phyloP scores from a whole-genome alignment of 2,113 vertebrate species.

The Cyprinus carpio region DNA sequence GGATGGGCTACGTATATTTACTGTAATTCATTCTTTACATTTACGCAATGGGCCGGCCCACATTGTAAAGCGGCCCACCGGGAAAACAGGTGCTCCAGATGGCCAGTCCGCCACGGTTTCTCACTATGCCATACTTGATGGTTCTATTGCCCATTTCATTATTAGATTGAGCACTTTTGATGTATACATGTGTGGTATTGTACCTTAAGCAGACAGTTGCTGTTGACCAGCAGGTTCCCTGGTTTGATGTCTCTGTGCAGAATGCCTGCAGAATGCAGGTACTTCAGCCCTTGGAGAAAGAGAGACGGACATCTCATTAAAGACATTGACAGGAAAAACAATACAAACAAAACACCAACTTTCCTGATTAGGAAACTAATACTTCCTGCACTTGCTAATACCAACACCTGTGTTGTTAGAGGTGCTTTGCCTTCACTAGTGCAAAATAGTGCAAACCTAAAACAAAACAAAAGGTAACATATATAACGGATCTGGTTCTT shows the following conservation, averaged over 20 bases:
- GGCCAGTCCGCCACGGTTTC: too few relatives aligned
- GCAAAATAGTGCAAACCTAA: neutral
- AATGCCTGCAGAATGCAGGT: constrained; percentile 81
- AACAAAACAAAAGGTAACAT: neutral
- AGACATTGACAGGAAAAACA: neutral
- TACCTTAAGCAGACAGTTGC: constrained; percentile 85
- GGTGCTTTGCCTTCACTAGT: neutral
- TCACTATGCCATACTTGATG: neutral
- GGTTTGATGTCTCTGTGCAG: constrained; percentile 85
- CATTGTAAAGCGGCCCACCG: too few relatives aligned
- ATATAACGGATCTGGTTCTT: too few relatives aligned
- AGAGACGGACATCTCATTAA: neutral
- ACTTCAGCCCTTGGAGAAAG: constrained; percentile 75
- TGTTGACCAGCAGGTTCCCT: constrained; percentile 84
- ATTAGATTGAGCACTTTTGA: neutral
- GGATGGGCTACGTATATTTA: too few relatives aligned
- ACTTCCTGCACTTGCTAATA: neutral
- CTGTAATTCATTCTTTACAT: too few relatives aligned
- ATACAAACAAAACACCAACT: neutral
- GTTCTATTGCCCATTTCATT: neutral
- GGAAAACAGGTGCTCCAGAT: too few relatives aligned
- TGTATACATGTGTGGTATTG: neutral
- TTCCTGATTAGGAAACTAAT: neutral
- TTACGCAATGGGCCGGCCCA: too few relatives aligned
- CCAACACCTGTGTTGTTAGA: neutral